These are phyloP conservation scores for Lonchura striata DNA, from an alignment of 2,113 vertebrate species.

Conservation along the genomic window DNA sequence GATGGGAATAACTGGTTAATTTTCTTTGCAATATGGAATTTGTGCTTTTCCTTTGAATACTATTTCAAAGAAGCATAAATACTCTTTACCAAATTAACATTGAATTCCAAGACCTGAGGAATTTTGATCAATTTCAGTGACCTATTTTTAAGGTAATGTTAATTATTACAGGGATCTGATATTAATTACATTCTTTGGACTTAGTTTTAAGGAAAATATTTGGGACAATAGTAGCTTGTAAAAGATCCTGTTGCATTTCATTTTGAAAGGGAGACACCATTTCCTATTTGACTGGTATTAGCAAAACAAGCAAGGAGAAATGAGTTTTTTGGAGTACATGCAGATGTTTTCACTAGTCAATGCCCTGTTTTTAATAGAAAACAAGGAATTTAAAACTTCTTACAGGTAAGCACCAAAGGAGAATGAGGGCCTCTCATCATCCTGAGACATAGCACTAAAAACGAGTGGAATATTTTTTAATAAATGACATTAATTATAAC, in stretches of 20 bases:
- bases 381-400: background rate
- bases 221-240: background rate
- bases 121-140: background rate
- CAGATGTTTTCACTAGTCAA: background rate
- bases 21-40: background rate
- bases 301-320: conserved; percentile 49
- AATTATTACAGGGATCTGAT: conserved; percentile 16
- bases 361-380: background rate
- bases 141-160: conserved; percentile 35
- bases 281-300: conserved; percentile 46
- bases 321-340: conserved; percentile 26
- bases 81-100: background rate
- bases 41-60: background rate
- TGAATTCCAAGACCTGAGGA: conserved; percentile 4
- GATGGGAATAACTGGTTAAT: background rate
- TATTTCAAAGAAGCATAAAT: background rate
- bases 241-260: background rate
- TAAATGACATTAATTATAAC: background rate
- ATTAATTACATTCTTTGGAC: conserved; percentile 37
- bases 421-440: background rate
- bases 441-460: background rate
- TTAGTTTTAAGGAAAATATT: background rate
- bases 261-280: background rate
- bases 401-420: conserved; percentile 15
- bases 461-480: background rate